Evolutionary conservation across 2,113 vertebrate species (phyloP).

Genomic region (Limanda limanda): DNA sequence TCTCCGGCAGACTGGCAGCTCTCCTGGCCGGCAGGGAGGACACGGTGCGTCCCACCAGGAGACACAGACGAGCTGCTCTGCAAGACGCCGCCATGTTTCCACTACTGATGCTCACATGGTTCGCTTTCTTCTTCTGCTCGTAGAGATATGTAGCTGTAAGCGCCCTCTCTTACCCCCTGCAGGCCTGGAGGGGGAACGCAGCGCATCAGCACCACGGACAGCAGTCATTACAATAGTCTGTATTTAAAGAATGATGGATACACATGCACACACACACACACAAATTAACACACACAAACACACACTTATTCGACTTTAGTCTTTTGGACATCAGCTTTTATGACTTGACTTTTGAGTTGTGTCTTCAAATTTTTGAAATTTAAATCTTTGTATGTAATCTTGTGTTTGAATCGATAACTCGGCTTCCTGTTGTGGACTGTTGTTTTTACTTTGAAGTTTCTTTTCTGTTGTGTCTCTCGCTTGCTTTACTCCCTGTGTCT

Average conservation of each 20-base stretch:
- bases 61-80: conserved; percentile 33
- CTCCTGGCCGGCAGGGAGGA: conserved; percentile 22
- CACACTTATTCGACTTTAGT: too few species aligned
- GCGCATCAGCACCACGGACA: conserved; percentile 57
- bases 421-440: too few species aligned
- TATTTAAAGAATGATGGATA: neutral
- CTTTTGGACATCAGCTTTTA: too few species aligned
- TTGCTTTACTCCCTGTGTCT: neutral
- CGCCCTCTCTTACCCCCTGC: conserved; percentile 45
- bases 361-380: too few species aligned
- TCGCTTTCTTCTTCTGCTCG: neutral
- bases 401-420: neutral
- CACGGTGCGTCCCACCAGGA: conserved; percentile 48
- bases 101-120: conserved; percentile 28
- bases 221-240: neutral
- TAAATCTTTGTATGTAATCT: neutral
- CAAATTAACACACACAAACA: too few species aligned
- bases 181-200: conserved; percentile 43
- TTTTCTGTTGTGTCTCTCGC: too few species aligned
- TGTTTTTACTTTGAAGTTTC: too few species aligned
- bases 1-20: conserved; percentile 20
- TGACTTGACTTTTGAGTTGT: too few species aligned
- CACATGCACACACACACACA: too few species aligned
- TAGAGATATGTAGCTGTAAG: neutral
- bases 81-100: conserved; percentile 77